Percentiles rank a stretch among this genome's conserved stretches.
Evolutionary conservation across 2,113 vertebrate genomes (phyloP).

Genomic region (Cricetomys ansorgei): DNA sequence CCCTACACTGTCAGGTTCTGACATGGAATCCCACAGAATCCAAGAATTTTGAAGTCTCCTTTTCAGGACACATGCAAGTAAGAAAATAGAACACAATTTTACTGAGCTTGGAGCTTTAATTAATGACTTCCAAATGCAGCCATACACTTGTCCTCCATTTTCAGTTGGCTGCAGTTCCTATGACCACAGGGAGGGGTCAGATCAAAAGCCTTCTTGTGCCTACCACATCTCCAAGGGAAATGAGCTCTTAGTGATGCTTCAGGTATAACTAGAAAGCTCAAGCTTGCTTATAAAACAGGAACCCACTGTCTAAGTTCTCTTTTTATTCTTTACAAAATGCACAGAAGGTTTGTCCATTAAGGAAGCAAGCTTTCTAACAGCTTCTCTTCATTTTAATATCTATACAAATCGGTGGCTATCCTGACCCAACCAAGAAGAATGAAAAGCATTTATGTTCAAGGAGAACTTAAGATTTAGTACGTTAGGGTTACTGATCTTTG

Average conservation of each 20-base stretch:
- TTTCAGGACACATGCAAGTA: not conserved
- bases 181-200: not conserved
- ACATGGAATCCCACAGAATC: not conserved
- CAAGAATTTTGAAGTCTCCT: not conserved
- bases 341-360: not conserved
- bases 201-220: constrained; percentile 9
- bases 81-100: not conserved
- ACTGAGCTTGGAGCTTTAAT: not conserved
- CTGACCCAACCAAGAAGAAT: not conserved
- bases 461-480: not conserved
- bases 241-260: not conserved
- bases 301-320: not conserved
- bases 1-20: not conserved
- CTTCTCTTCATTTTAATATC: not conserved
- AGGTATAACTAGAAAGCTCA: constrained; percentile 24
- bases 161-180: not conserved
- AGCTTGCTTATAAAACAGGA: constrained; percentile 4
- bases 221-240: constrained; percentile 9
- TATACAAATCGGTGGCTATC: not conserved
- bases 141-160: not conserved
- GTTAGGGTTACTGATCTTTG: not conserved
- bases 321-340: not conserved
- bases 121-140: not conserved
- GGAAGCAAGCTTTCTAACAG: constrained; percentile 6
- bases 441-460: not conserved